A percentile compares a stretch with the other conserved stretches of the same genome.
These are phyloP conservation scores for Odontocolon sp. DNA, from an alignment of 2,888 invertebrate genomes.

Conservation along the genomic window DNA sequence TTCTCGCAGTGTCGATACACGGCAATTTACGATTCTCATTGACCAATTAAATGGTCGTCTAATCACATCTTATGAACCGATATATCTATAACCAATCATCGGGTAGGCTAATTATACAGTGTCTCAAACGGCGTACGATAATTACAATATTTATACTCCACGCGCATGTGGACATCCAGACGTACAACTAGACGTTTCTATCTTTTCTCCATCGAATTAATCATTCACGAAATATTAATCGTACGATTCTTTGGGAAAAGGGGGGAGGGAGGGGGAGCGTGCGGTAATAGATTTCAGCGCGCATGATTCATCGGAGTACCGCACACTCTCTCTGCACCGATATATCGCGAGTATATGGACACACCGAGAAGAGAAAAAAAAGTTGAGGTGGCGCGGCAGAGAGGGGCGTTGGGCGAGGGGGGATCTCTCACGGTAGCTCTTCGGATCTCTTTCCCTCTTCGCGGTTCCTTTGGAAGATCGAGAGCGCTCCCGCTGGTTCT, in stretches of 20 bases:
- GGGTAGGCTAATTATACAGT: constrained; percentile 40
- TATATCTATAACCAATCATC: constrained; percentile 37
- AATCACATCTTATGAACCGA: constrained; percentile 39
- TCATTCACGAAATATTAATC: too few species aligned
- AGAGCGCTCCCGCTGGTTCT: constrained; percentile 5
- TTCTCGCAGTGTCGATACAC: constrained; percentile 32
- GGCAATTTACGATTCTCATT: constrained; percentile 51
- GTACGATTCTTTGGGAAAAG: too few species aligned
- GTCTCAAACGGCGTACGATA: constrained; percentile 16
- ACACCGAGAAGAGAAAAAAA: too few species aligned
- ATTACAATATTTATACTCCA: constrained; percentile 18
- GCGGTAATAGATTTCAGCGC: too few species aligned
- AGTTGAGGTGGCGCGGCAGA: not conserved
- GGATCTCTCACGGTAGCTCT: constrained; percentile 54
- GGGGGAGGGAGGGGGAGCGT: too few species aligned
- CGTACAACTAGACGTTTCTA: not conserved
- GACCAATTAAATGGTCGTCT: constrained; percentile 49
- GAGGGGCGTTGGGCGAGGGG: too few species aligned
- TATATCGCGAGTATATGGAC: too few species aligned
- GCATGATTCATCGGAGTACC: too few species aligned
- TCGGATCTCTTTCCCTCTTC: constrained; percentile 51
- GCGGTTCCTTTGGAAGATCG: constrained; percentile 34
- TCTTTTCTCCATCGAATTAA: not conserved
- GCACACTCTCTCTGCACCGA: too few species aligned
- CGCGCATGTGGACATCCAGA: not conserved